phyloP scores from a whole-genome alignment of 37 sponge, comb jelly and placozoan genomes.

The Theonella swinhoei region DNA sequence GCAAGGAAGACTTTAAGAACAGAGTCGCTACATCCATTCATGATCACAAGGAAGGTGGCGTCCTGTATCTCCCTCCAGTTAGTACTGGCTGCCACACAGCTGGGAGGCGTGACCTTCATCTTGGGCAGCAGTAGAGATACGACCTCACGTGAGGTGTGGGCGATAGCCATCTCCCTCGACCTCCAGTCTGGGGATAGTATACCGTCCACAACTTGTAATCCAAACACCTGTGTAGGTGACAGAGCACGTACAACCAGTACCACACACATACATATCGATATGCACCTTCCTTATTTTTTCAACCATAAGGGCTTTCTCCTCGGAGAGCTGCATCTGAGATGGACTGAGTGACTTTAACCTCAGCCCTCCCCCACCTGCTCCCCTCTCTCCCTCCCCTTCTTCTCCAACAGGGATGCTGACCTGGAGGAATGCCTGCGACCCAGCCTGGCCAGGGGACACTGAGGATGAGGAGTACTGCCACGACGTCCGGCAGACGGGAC shows the following conservation, averaged over 20 bases:
- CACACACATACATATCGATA: not conserved
- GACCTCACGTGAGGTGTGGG: slow-evolving; percentile 19
- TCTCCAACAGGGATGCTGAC: slow-evolving; percentile 8
- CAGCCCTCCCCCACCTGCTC: not conserved
- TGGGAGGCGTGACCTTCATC: not conserved
- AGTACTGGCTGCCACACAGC: not conserved
- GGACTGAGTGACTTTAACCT: not conserved
- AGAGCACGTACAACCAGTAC: not conserved
- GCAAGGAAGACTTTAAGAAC: slow-evolving; percentile 74
- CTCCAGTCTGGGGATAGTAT: slow-evolving; percentile 52
- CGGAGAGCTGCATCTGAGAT: not conserved
- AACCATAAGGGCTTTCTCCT: slow-evolving; percentile 3
- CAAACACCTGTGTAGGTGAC: not conserved
- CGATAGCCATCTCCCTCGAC: slow-evolving; percentile 35
- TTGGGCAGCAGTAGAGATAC: slow-evolving; percentile 32
- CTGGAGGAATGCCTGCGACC: not conserved
- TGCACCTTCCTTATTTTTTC: slow-evolving; percentile 11
- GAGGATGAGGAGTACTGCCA: slow-evolving; percentile 46
- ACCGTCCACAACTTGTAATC: not conserved
- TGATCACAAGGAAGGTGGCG: slow-evolving; percentile 37
- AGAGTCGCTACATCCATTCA: slow-evolving; percentile 47
- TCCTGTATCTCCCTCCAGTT: not conserved
- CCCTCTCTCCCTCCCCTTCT: not conserved
- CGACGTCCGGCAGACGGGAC: slow-evolving; percentile 51
- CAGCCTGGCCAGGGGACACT: not conserved